phyloP scores from a whole-genome alignment of 2,797 vertebrate genomes.

The Oreonectes daqikongensis region DNA sequence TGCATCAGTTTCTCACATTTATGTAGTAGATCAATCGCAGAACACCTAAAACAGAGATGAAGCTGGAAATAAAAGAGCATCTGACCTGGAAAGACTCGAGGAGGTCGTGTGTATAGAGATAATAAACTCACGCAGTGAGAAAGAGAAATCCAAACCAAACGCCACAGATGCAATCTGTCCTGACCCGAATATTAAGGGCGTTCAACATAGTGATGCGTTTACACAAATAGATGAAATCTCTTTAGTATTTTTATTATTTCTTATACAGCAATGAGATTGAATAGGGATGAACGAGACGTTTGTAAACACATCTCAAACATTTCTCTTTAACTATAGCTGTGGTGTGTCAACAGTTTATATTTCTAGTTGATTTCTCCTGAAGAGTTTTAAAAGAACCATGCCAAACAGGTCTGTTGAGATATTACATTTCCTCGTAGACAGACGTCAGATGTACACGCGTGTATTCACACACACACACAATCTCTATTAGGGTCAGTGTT shows the following conservation, averaged over 20 bases:
- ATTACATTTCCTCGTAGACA: too few species aligned
- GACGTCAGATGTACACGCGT: neutral
- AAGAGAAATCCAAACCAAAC: neutral
- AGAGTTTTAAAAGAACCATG: too few species aligned
- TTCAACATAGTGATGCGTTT: too few species aligned
- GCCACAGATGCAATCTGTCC: neutral
- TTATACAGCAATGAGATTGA: neutral
- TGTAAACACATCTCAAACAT: too few species aligned
- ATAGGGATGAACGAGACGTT: neutral
- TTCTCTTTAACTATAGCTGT: too few species aligned
- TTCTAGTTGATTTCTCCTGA: too few species aligned
- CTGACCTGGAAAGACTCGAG: too few species aligned
- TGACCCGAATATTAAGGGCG: neutral
- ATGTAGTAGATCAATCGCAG: neutral
- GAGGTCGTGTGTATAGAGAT: neutral
- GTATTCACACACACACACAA: neutral
- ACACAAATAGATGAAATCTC: too few species aligned
- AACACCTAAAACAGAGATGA: neutral
- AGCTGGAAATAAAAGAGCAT: too few species aligned
- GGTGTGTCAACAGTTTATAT: too few species aligned
- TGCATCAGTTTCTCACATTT: neutral
- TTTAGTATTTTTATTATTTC: neutral
- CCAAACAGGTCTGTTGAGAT: too few species aligned
- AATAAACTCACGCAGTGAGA: neutral
- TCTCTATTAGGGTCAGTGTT: conserved; percentile 22